Base-by-base conservation (phyloP, 2,888 invertebrate genomes). In the Biston betularia region DNA sequence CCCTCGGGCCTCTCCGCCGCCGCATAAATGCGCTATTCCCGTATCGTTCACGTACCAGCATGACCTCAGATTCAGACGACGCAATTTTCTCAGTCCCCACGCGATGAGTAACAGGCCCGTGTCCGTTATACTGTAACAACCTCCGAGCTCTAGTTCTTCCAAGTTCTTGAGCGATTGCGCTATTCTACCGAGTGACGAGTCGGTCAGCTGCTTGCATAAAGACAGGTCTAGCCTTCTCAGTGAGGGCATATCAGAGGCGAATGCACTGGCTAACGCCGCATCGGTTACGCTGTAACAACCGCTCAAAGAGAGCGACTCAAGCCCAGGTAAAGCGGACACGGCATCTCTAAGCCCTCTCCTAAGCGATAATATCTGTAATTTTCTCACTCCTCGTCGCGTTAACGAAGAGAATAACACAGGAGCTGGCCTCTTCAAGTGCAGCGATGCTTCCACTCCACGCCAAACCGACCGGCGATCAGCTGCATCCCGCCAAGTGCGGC, bases 271-370 rank as follows among this genome's bases (percentile, higher is more conserved):
- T 69, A 99, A 93, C 55, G 97, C 97, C 53, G 96, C 94, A 87
- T 99, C 98, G 46, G 97, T 97, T 49, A 99, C 97, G 90, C 98
- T 98, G 92, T 97, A 99, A 87, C 98, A 98, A 45, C 98, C 98
- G 82, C 97, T 98, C 60, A 99, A 94, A 82, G 98, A 98, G 62
- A 99, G 94, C 55, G 97, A 97, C 81, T 97, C 97, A 74, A 98
- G 89, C 78, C 97, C 97, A 15, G 97, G 97, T 63, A 99, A 95
- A 40, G 98, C 97, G 68, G 96, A 95, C 58, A 98, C 96, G 63
- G 98, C 97, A 86, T 98, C 98, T 73, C 97, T 94, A 56, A 98
- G 94, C 52, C 97, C 97, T 72, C 97, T 94, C 70, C 97, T 94
- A 70, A 98, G 92, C 15, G 98, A 98, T 59, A 99, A 92, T 70